Evolutionary conservation across 2,888 invertebrate species (phyloP), one percentile per base, ranked within the genome.

Genomic region (Diabrotica balteata): DNA sequence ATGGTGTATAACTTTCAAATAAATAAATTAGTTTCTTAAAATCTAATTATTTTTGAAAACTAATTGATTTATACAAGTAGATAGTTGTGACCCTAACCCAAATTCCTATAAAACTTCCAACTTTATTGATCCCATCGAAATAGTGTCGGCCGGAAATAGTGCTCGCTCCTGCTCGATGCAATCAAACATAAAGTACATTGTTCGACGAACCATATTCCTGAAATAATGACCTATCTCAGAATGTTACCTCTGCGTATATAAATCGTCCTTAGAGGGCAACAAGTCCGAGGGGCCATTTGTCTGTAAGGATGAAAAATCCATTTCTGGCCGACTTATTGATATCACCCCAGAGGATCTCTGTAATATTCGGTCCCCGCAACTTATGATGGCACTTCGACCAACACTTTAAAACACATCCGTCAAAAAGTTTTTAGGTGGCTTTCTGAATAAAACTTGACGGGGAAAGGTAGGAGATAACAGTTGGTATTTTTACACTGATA

Each of bases 261-360:
- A 72, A 72, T 73, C 73, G 73, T 67, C 70, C 76, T 78, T 77
- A 75, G 79, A 57, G 81, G 80, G 80, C 77, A 77, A 76, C 77
- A 76, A 77, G 80, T 80, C 82, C 81, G 78, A 80, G 77, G 79
- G 79, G 81, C 82, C 82, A 83, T 83, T 83, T 83, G 82, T 84
- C 83, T 82, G 57, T 59, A 73, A 76, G 80, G 83, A 84, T 84
- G 84, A 84, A 84, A 84, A 84, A 85, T 85, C 85, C 84, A 85
- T 85, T 85, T 85, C 84, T 84, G 81, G 80, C 77, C 79, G 84
- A 84, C 84, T 84, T 84, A 85, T 84, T 84, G 85, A 85, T 85
- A 84, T 81, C 80, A 80, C 84, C 83, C 84, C 72, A 64, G 83
- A 77, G 83, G 73, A 66, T 76, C 72, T 58, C 78, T 70, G 80